Conservation (phyloP, 2,888 invertebrate species). For the Villa cingulata region DNA sequence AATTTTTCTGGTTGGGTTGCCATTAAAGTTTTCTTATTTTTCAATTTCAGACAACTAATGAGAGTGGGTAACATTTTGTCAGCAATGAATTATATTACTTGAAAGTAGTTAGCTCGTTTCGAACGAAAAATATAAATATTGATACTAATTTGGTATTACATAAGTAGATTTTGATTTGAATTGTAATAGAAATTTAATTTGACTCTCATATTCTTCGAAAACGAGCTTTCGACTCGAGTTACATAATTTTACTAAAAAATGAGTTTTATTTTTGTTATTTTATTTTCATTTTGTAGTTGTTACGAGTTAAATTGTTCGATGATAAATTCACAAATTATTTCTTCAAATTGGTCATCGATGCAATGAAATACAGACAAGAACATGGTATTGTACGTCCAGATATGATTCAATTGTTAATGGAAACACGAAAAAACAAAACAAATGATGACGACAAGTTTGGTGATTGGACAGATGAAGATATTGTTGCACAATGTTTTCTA, state of each 20-base stretch:
- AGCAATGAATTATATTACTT: no score
- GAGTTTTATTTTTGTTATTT: no score
- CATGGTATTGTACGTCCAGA: conserved; percentile 40
- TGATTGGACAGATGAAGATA: conserved; percentile 38
- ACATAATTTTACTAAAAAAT: no score
- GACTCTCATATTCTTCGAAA: no score
- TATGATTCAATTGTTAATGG: conserved; percentile 42
- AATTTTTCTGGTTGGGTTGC: conserved; percentile 26
- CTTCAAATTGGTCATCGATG: conserved; percentile 27
- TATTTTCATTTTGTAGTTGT: neutral
- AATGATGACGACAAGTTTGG: conserved; percentile 9
- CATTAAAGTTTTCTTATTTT: conserved; percentile 21
- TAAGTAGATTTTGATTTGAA: no score
- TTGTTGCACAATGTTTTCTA: conserved; percentile 43
- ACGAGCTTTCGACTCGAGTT: no score
- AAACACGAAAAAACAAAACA: conserved; percentile 33
- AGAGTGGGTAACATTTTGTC: no score
- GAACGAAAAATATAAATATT: no score
- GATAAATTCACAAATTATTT: neutral
- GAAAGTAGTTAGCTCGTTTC: no score
- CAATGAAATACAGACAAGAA: conserved; percentile 37
- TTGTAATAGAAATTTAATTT: no score
- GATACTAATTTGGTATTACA: no score
- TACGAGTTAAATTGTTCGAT: neutral
- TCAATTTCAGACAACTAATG: conserved; percentile 16